Base-by-base conservation (phyloP, 1,140 invertebrate genomes). In the Musca vetustissima region DNA sequence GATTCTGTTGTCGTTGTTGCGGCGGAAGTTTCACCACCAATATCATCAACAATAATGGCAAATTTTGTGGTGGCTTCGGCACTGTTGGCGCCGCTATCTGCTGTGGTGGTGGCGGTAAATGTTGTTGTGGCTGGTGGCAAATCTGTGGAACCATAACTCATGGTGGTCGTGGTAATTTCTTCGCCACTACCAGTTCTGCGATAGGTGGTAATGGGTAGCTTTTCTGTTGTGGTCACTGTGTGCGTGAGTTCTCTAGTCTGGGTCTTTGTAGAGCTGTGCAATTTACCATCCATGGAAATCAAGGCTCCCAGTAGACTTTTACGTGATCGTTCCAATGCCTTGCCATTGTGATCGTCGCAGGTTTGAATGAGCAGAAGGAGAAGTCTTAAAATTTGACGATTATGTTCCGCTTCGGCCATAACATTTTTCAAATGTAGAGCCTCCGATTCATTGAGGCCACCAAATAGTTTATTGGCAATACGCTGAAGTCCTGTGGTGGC, bases 321-420 rank as follows among this genome's bases (percentile, higher is more conserved):
- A 69, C 88, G 83, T 66, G 89, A 86, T 73, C 89, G 85, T 81
- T 91, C 84, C 76, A 88, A 80, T 68, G 88, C 86, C 79, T 88
- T 87, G 79, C 90, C 84, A 74, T 91, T 83, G 81, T 90, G 85
- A 75, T 90, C 88, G 69, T 89, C 90, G 74, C 91, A 92, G 64
- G 91, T 91, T 71, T 88, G 91, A 13, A 93, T 91, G 67, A 94
- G 82, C 14, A 94, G 77, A 11, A 94, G 78, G 47, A 94, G 89
- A 15, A 94, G 79, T 57, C 91, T 87, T 66, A 90, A 85, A 0
- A 93, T 90, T 1, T 90, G 90, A 52, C 88, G 89, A 76, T 93
- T 93, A 67, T 86, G 88, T 73, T 90, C 89, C 3, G 91, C 92
- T 79, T 92, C 88, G 72, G 90, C 89, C 91, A 94, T 93, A 7